phyloP scores from a whole-genome alignment of 2,888 invertebrate genomes.

The Drosophila koepferae region DNA sequence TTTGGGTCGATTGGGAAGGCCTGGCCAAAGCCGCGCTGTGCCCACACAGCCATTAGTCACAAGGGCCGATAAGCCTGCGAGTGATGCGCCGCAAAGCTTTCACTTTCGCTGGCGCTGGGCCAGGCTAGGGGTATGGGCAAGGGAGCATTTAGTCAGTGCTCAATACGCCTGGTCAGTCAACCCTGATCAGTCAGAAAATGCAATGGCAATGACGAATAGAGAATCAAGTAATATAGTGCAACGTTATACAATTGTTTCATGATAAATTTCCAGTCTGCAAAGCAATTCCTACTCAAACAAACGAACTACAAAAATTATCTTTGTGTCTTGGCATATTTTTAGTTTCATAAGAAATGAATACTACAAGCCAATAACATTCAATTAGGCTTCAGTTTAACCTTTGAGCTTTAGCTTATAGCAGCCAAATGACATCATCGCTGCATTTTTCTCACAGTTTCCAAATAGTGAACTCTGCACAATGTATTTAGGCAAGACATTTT shows the following conservation, averaged over 20 bases:
- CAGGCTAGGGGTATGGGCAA: not conserved
- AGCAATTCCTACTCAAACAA: too few species aligned
- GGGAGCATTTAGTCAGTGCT: conserved; percentile 1
- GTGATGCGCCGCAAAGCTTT: conserved; percentile 47
- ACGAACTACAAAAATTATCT: not conserved
- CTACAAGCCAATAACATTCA: conserved; percentile 1
- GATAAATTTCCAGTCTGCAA: not conserved
- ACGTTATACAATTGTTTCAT: not conserved
- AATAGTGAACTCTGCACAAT: not conserved
- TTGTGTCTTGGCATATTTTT: not conserved
- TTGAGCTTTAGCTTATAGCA: not conserved
- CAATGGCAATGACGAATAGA: not conserved
- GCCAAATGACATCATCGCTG: not conserved
- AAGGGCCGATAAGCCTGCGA: conserved; percentile 30
- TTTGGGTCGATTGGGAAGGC: conserved; percentile 4
- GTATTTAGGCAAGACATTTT: not conserved
- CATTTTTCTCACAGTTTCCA: not conserved
- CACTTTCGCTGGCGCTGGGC: conserved; percentile 45
- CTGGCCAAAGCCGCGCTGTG: conserved; percentile 8
- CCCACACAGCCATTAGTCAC: conserved; percentile 42
- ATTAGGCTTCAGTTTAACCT: conserved; percentile 4
- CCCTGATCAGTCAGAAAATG: not conserved
- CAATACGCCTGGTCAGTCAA: conserved; percentile 44
- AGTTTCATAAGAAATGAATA: not conserved
- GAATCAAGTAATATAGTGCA: not conserved